These are phyloP conservation scores for Pissodes strobi DNA, from an alignment of 1,140 invertebrate species.

Conservation along the genomic window DNA sequence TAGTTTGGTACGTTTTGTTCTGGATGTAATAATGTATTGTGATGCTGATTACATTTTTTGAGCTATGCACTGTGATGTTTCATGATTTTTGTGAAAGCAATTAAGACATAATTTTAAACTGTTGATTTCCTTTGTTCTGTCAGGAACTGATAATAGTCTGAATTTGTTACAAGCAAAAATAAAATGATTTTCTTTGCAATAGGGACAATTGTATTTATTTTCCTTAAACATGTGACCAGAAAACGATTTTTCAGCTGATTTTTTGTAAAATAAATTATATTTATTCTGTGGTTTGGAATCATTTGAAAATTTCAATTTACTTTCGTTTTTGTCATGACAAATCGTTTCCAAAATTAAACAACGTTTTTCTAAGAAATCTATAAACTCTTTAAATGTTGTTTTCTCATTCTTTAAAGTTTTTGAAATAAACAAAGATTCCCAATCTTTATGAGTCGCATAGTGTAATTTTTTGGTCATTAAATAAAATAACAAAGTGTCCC, in stretches of 20 bases:
- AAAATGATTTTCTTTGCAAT: slow-evolving; percentile 3
- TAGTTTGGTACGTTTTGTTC: too few species aligned
- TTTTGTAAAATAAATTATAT: too few species aligned
- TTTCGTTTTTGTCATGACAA: background rate
- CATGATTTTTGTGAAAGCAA: background rate
- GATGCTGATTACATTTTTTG: background rate
- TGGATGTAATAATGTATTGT: slow-evolving; percentile 2
- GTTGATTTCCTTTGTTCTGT: background rate
- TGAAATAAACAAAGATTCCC: slow-evolving; percentile 10
- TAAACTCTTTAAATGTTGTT: background rate
- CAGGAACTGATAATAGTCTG: background rate
- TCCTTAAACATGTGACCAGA: too few species aligned
- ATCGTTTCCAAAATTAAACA: background rate
- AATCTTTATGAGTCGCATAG: background rate
- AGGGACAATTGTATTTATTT: background rate
- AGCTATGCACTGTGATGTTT: background rate
- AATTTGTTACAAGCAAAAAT: slow-evolving; percentile 6
- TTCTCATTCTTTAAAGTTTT: background rate
- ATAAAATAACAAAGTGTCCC: slow-evolving; percentile 14
- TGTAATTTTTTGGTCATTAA: slow-evolving; percentile 5
- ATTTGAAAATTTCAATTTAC: background rate
- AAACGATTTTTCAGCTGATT: too few species aligned
- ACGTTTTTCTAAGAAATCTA: background rate
- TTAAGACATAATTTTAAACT: slow-evolving; percentile 6
- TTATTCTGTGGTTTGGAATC: too few species aligned